phyloP scores from a whole-genome alignment of 2,888 invertebrate species.

The Caenorhabditis uteleia region DNA sequence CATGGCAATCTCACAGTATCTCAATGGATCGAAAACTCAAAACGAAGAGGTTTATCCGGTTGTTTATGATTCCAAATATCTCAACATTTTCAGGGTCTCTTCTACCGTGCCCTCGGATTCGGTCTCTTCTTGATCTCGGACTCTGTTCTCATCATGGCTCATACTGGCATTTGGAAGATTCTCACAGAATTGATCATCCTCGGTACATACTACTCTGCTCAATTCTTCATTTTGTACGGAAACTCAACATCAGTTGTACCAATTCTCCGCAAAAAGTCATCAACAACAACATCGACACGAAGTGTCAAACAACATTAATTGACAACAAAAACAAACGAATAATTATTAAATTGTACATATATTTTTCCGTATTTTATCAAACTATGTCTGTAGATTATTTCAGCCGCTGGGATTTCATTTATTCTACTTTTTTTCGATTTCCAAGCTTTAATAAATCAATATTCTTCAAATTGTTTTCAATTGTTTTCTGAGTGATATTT shows the following conservation, averaged over 20 bases:
- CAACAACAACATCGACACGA: too few relatives aligned
- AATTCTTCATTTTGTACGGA: conserved; percentile 49
- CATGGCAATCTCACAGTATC: conserved; percentile 47
- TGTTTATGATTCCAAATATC: not conserved
- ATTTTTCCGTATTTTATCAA: too few relatives aligned
- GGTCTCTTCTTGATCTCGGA: conserved; percentile 59
- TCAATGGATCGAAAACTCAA: conserved; percentile 37
- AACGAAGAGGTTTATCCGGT: conserved; percentile 18
- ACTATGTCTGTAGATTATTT: too few relatives aligned
- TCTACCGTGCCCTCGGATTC: conserved; percentile 35
- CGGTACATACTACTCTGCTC: conserved; percentile 59
- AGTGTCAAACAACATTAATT: too few relatives aligned
- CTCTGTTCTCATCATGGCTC: conserved; percentile 55
- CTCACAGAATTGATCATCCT: conserved; percentile 43
- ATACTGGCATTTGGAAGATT: conserved; percentile 49
- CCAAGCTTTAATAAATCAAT: too few relatives aligned
- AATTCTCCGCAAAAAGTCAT: too few relatives aligned
- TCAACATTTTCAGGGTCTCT: conserved; percentile 18
- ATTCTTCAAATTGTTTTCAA: too few relatives aligned
- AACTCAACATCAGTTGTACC: conserved; percentile 13
- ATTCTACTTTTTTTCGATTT: too few relatives aligned
- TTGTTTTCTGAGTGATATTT: too few relatives aligned
- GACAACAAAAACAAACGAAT: too few relatives aligned
- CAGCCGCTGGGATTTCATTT: too few relatives aligned
- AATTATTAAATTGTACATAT: too few relatives aligned